Evolutionary conservation across 2,888 invertebrate species (phyloP), one percentile per base, ranked within the genome.

Genomic region (Mimachlamys varia): DNA sequence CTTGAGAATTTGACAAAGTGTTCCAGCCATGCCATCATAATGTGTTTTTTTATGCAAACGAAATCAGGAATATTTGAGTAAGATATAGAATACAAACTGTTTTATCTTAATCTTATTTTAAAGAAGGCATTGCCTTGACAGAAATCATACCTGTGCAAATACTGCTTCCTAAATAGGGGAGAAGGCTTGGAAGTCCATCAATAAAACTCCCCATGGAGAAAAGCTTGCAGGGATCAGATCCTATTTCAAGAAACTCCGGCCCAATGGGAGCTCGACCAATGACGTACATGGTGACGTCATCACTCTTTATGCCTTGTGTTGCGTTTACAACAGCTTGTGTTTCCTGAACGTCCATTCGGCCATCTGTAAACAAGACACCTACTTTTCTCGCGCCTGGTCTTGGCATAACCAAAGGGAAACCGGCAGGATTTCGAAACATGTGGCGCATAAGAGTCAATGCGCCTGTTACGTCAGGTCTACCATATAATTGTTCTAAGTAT

Each of bases 191-290:
- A n/a, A 94, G 91, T 15, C 93, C 93, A n/a, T 92, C 93, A 10
- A 92, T 93, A 88, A 93, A 94, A 27, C 93, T 92, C 19, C 93
- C 94, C 94, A 94, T 93, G 13, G 93, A 93, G 88, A 94, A 94
- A 4, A 93, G 91, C 87, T 94, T 93, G 88, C 94, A 94, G 38
- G 91, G 91, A 90, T 93, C 93, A 0, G 94, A 92, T 0, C 92
- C 94, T 10, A 94, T 93, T n/a, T 91, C 89, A 0, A 91, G 87
- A 89, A 94, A 94, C 90, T 93, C 93, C 15, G 93, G 93, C 3
- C 94, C 94, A 5, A 92, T 89, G 1, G 89, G 89, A 17, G 92
- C 92, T 33, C 92, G 92, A 19, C 94, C 93, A 0, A 94, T 92
- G 4, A 93, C 93, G 58, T 93, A 94, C 92, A 94, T 90, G 3